Base-by-base conservation (phyloP, 2,888 invertebrate genomes). In the Drosophila lacicola region DNA sequence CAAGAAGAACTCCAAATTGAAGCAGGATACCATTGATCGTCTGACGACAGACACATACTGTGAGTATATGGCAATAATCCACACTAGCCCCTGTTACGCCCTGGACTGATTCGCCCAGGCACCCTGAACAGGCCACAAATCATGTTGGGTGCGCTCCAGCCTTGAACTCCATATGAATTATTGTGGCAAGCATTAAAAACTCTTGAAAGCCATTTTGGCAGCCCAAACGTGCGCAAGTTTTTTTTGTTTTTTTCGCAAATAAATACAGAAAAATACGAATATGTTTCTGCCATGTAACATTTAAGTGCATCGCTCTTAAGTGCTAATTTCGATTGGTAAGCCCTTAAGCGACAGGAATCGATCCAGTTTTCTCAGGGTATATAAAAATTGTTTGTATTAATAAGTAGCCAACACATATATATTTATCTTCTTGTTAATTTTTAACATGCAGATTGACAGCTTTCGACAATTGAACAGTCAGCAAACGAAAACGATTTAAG, bases 1-100 rank as follows among this genome's bases (percentile, higher is more conserved):
- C 91, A 98, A 98, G 95, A 97, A 97, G 93, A 98, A 97, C 92
- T 98, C 98, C 65, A 98, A 98, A 94, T 95, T 98, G 93, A 98
- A 97, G 95, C 96, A 97, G 93, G 98, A 98, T 92, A 97, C 98
- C 89, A 97, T 98, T 92, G 97, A 97, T 93, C 95, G 97, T 86
- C 95, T 98, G 84, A 98, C 97, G 82, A 96, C 95, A 79, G 97
- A 96, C 89, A 98, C 98, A 80, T 98, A 98, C 93, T 98, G 98
- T 98, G 93, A 97, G 97, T 95, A 92, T 53, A 37, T 29, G 13
- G 11, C 36, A 36, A 37, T 6, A 8, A 6, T n/a, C n/a, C 4
- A 13, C 3, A 2, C 6, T 29, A 42, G 3, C n/a, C 25, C 17
- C 8, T n/a, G 29, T 8, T 29, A 29, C 29, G 29, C 29, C 25